Percentiles rank a stretch among this genome's conserved stretches.
These are phyloP conservation scores for Myiotriccus ornatus DNA, from an alignment of 2,797 vertebrate species.

Conservation along the genomic window DNA sequence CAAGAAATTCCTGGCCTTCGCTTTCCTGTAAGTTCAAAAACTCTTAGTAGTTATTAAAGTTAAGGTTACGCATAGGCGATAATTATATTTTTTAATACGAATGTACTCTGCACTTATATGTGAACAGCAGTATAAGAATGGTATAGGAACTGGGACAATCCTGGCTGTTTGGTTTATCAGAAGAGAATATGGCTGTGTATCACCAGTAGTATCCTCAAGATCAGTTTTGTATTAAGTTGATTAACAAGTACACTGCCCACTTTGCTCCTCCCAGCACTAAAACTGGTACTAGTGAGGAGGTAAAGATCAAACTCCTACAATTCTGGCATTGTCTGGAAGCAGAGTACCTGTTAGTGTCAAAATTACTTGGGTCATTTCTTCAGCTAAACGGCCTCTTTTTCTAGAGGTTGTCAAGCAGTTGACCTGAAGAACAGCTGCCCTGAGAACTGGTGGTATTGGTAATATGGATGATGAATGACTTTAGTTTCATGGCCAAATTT, in stretches of 20 bases:
- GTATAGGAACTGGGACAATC: background rate
- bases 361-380: conserved; percentile 48
- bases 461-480: conserved; percentile 76
- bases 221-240: background rate
- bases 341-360: conserved; percentile 46
- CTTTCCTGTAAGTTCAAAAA: background rate
- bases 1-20: background rate
- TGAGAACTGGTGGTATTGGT: conserved; percentile 61
- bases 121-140: background rate
- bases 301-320: conserved; percentile 11
- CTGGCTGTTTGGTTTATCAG: background rate
- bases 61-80: background rate
- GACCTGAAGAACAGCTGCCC: conserved; percentile 42
- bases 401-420: conserved; percentile 1
- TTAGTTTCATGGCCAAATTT: conserved; percentile 71
- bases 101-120: background rate
- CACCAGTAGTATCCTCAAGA: background rate
- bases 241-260: background rate
- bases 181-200: background rate
- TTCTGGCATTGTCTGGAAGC: conserved; percentile 11
- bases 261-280: background rate
- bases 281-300: background rate
- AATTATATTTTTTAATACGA: background rate
- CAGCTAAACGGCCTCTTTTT: background rate
- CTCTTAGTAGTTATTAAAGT: background rate